Base-by-base conservation (phyloP, 1,140 invertebrate species). In the Trichonephila clavipes region DNA sequence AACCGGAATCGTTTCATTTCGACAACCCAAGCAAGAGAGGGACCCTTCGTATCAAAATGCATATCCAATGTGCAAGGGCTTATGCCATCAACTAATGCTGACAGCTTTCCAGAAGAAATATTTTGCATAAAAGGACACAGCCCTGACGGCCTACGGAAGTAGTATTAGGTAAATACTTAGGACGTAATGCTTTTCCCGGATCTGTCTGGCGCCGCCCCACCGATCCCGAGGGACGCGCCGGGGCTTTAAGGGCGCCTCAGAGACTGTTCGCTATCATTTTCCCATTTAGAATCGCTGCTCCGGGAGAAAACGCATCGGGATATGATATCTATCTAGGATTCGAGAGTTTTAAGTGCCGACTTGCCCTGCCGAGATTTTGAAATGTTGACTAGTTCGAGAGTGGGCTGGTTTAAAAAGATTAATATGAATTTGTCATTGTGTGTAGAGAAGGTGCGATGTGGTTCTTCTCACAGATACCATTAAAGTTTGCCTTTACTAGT, bases 91-190 rank as follows among this genome's bases (percentile, higher is more conserved):
- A 21, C 90, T 86, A 69, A 92, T 92, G 62, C 90, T 85, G 90
- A 86, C 90, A 86, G 90, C 90, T 86, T 92, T 92, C 90, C 90
- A 92, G 90, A 92, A 92, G 90, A 92, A 92, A 92, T 92, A 92
- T 92, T 92, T 92, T 92, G 90, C 90, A 92, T 92, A 92, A 92
- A 92, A 92, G 90, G 90, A 92, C 90, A 92, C 61, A 81, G 59
- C 21, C 64, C 69, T 83, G 61, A 64, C 19, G 59, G 24, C 89
- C 77, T 24, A 40, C 72, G 69, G 19, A 77, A 91, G 90, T 21
- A 86, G 90, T 86, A 92, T 92, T 92, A 92, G 64, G 90, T 92
- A 92, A 86, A 86, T 92, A 69, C 90, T 92, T 86, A 34, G 90
- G 90, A 44, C 90, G 90, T 92, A 92, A 92, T 92, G 90, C 90